Evolutionary conservation across 2,113 vertebrate species (phyloP), one percentile per base, ranked within the genome.

Genomic region (Tupaia tana): DNA sequence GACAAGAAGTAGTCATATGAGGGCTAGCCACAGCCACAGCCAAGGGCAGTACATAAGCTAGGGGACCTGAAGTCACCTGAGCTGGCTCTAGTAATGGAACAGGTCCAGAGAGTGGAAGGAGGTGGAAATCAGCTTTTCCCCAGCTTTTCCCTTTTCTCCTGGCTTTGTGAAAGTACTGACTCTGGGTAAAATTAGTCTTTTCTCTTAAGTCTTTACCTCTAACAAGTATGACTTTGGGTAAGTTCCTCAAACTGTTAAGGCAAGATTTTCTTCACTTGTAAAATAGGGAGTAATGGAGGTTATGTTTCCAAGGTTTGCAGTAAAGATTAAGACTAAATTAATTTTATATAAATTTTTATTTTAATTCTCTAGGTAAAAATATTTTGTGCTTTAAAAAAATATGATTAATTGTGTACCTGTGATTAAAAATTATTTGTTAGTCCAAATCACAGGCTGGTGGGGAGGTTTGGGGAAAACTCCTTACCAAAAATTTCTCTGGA

Each of bases 201-300:
- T 74, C 13, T 82, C 24, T 7, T 64, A 25, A 67, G 58, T 54
- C 43, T 70, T 80, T 81, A 31, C 25, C 6, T 66, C 20, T 29
- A 52, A 56, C 52, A 18, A 13, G 24, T 87, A n/a, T 86, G 58
- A 70, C 77, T 75, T 67, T 54, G 9, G 71, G n/a, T 66, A 77
- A n/a, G 20, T 87, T 83, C 77, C 43, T 86, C 81, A n/a, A 94
- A 43, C 19, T 59, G 73, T 74, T 24, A 54, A 56, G 69, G 31
- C 10, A 85, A 1, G 80, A 61, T 27, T 95, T 90, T 93, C 54
- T 24, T 86, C 43, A 31, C 22, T 29, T 95, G 14, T 92, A 74
- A 90, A 86, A n/a, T 81, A 77, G 25, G 59, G 34, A 31, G 10
- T 64, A 81, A 34, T 27, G 31, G 56, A 77, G 63, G 15, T 18